Percentiles rank a stretch among this genome's conserved stretches.
Conservation (phyloP, 2,113 vertebrate species). For the Crotalus horridus region DNA sequence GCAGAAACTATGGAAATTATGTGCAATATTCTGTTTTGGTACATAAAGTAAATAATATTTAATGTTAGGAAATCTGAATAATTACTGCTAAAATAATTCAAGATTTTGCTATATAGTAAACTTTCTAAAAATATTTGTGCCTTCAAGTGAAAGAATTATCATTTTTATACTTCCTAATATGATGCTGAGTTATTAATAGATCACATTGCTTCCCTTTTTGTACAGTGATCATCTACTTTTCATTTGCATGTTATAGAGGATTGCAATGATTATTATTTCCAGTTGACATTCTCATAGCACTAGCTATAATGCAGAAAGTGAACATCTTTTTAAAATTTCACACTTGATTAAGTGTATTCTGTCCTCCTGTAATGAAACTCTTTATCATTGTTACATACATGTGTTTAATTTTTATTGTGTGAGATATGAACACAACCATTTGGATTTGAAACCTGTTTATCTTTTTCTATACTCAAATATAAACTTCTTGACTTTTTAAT, state of each 20-base stretch:
- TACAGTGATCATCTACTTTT: neutral
- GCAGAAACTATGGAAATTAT: neutral
- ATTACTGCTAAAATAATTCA: neutral
- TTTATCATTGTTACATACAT: neutral
- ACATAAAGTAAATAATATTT: neutral
- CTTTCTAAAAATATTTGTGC: conserved; percentile 11
- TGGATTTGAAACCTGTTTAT: neutral
- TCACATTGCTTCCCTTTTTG: neutral
- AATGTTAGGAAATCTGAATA: neutral
- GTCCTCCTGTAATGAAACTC: neutral
- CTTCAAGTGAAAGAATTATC: conserved; percentile 46
- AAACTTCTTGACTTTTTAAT: neutral
- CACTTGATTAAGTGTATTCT: neutral
- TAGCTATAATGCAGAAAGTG: neutral
- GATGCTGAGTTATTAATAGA: neutral
- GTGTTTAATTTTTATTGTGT: neutral
- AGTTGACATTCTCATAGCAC: neutral
- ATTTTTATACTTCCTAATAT: neutral
- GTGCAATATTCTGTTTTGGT: neutral
- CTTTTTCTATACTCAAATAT: neutral
- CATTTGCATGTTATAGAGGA: neutral
- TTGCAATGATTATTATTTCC: neutral
- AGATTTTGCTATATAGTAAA: neutral
- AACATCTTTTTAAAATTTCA: neutral
- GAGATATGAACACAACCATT: neutral